Evolutionary conservation across 2,113 vertebrate species (phyloP), one percentile per base, ranked within the genome.

Genomic region (Ictidomys tridecemlineatus): DNA sequence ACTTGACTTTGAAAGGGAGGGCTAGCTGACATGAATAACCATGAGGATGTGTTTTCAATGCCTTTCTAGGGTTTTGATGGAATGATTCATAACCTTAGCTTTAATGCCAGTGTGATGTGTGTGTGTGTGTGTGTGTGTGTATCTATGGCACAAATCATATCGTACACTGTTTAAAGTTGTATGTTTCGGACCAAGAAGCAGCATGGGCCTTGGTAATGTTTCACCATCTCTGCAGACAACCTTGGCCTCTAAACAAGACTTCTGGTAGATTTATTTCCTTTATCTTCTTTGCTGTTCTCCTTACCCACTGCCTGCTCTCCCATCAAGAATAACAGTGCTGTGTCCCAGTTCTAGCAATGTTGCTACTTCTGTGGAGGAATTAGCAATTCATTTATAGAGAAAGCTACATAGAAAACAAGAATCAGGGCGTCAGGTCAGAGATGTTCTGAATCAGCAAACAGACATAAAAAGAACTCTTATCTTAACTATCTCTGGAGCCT

Each of bases 221-320:
- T 69, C 61, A 32, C 48, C 6, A 34, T 30, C 74, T 58, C 56
- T 32, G 56, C 37, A 1, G 20, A 70, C 77, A 95, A 39, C 79
- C 73, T 87, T 94, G 96, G 79, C 84, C 89, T 97, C 48, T 45
- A 34, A 84, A 80, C 91, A 61, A 67, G 78, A 88, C 70, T 95
- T 61, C 17, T 42, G 37, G 14, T 79, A n/a, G 70, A 65, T 72
- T 70, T 85, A 61, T 69, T 94, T 80, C 65, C 26, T 92, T 91
- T 95, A 73, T 94, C 77, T 96, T 78, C 32, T 1, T 48, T 39
- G 37, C 63, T 69, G 24, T 61, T 72, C 69, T 93, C 45, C 32
- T 74, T 74, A 30, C 24, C 20, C 16, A 10, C 8, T 5, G 30
- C n/a, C 42, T 2, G 0, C 67, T 45, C 32, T 51, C 85, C 32